Conservation (phyloP, 1,140 invertebrate species). For the Rhizoglyphus robini region DNA sequence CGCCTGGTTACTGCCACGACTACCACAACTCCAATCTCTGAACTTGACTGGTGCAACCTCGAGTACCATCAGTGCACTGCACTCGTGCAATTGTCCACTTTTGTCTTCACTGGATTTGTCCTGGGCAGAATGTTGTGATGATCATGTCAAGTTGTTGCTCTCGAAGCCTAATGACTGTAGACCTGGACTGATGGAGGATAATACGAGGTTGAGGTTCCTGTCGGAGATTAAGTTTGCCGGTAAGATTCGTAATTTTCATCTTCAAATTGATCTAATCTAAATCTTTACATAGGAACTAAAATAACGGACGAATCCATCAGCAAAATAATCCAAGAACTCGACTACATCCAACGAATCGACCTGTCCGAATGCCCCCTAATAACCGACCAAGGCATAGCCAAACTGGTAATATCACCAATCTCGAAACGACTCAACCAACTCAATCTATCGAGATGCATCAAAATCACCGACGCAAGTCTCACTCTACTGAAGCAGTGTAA, state of each 20-base stretch:
- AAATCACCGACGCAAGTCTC: conserved; percentile 64
- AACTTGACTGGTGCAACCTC: conserved; percentile 47
- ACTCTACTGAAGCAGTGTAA: conserved; percentile 48
- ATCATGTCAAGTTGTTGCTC: conserved; percentile 57
- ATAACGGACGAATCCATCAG: conserved; percentile 72
- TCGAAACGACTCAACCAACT: neutral
- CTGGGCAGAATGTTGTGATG: conserved; percentile 60
- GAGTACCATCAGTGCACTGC: conserved; percentile 54
- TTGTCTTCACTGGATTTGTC: conserved; percentile 57
- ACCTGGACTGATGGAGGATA: conserved; percentile 63
- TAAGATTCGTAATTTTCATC: neutral
- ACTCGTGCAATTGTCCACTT: conserved; percentile 66
- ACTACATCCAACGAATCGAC: conserved; percentile 55
- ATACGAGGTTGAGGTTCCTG: conserved; percentile 60
- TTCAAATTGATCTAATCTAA: neutral
- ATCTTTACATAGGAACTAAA: conserved; percentile 43
- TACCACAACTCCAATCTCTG: conserved; percentile 64
- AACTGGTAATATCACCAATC: conserved; percentile 40
- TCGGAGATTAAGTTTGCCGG: conserved; percentile 60
- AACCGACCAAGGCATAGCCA: conserved; percentile 73
- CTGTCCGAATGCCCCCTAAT: conserved; percentile 70
- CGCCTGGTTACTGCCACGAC: conserved; percentile 64
- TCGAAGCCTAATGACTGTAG: conserved; percentile 59
- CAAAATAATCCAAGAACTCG: conserved; percentile 60
- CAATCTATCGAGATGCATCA: conserved; percentile 47